Evolutionary conservation across 2,797 vertebrate genomes (phyloP).

Genomic region (Clarias fuscus): DNA sequence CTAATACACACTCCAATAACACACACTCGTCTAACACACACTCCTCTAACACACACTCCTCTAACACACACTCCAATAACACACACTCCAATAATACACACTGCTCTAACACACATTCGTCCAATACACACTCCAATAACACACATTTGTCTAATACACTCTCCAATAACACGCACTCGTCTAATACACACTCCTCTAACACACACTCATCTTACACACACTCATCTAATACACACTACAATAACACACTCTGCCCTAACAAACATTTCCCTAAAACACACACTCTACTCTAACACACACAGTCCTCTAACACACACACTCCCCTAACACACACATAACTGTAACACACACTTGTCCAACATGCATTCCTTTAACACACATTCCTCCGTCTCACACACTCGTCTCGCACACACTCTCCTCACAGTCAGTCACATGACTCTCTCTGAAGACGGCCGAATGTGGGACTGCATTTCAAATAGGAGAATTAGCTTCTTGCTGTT

Average conservation of each 20-base stretch:
- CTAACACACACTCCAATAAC: not conserved
- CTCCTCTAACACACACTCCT: rapidly evolving
- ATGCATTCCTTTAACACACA: not conserved
- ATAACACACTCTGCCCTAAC: not conserved
- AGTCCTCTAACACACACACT: not conserved
- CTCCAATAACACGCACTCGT: not conserved
- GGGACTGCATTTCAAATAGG: constrained; percentile 2
- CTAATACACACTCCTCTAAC: not conserved
- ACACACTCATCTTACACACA: not conserved
- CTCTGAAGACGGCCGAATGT: not conserved
- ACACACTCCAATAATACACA: not conserved
- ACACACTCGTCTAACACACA: not conserved
- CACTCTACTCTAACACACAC: not conserved
- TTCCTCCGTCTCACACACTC: not conserved
- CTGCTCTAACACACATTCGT: not conserved
- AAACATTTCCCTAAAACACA: not conserved
- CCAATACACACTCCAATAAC: not conserved
- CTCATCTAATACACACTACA: not conserved
- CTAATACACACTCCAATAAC: not conserved
- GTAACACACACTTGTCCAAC: not conserved
- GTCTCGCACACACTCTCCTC: not conserved
- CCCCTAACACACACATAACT: not conserved
- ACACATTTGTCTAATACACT: not conserved
- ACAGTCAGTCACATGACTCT: not conserved
- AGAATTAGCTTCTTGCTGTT: not conserved